Percentiles rank a stretch among this genome's conserved stretches.
phyloP scores from a whole-genome alignment of 2,888 invertebrate genomes.

The Ditula angustiorana region DNA sequence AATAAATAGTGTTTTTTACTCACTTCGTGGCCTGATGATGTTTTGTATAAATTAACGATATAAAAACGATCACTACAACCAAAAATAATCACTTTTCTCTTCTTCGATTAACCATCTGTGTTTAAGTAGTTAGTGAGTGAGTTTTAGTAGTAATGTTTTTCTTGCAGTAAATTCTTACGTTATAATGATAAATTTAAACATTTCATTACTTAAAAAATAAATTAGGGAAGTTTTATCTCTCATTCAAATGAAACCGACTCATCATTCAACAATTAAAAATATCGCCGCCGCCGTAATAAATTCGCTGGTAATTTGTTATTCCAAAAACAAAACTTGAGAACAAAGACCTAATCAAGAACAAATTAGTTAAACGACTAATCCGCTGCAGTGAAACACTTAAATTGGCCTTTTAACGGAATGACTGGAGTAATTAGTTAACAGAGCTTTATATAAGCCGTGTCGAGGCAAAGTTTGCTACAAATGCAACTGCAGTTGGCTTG shows the following conservation, averaged over 20 bases:
- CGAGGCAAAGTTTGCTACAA: constrained; percentile 46
- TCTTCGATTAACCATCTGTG: too few species aligned
- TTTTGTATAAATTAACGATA: too few species aligned
- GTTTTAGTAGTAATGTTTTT: too few species aligned
- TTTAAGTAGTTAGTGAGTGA: too few species aligned
- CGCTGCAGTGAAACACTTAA: constrained; percentile 38
- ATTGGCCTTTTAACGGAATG: constrained; percentile 49
- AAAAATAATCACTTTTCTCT: too few species aligned
- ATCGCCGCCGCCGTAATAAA: neutral
- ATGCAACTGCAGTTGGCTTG: constrained; percentile 61
- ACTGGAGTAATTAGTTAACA: constrained; percentile 53
- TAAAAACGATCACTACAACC: too few species aligned
- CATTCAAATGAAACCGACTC: constrained; percentile 1
- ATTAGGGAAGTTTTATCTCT: neutral
- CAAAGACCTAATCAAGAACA: constrained; percentile 30
- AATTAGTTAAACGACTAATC: constrained; percentile 35
- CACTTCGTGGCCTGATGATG: too few species aligned
- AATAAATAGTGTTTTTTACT: too few species aligned
- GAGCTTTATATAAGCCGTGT: constrained; percentile 48
- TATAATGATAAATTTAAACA: too few species aligned
- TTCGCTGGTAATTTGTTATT: constrained; percentile 5
- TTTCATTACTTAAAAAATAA: too few species aligned
- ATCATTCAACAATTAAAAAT: constrained; percentile 2
- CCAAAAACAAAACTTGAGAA: neutral
- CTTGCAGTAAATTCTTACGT: too few species aligned